Base-by-base conservation (phyloP, 2,113 vertebrate species). In the Aphelocoma coerulescens region DNA sequence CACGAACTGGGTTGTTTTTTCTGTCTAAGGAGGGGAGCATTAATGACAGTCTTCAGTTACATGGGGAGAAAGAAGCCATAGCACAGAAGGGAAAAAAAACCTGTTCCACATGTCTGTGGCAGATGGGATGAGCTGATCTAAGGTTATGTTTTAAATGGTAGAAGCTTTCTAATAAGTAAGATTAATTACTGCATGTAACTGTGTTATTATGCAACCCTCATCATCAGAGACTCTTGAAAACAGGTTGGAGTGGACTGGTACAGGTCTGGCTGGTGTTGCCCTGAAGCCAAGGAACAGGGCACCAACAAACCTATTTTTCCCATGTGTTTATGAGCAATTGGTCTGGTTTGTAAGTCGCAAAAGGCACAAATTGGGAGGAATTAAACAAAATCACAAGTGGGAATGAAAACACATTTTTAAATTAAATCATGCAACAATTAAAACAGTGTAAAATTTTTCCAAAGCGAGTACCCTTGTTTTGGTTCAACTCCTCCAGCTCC, bases 81-180 rank as follows among this genome's bases (percentile, higher is more conserved):
- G 63, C 82, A 66, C 37, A 66, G 71, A 85, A 79, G 49, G 49
- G 9, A 58, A 13, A 57, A 79, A 69, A 68, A 51, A n/a, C 22
- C 16, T 27, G 43, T 26, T 82, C 58, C 1, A 0, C 1, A 6
- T 80, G 35, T 74, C 46, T 80, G 72, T 66, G 48, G 75, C 69
- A 83, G 75, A 69, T 66, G 46, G 85, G 48, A 93, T 77, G 65
- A 84, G 79, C 49, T 1, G 0, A 57, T 80, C 63, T 55, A 83
- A 68, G 59, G 57, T 80, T 73, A 58, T 52, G 24, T 74, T 86
- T 95, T 66, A 85, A 83, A 66, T 51, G 63, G 59, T 9, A 86
- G 91, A 86, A 92, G 55, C 67, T 96, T 91, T 88, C 92, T 89
- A 84, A 71, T 91, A 84, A 44, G 30, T 35, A n/a, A 80, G 55